A percentile compares a stretch with the other conserved stretches of the same genome.
Evolutionary conservation across 2,113 vertebrate genomes (phyloP).

Genomic region (Dolichotis patagonum): DNA sequence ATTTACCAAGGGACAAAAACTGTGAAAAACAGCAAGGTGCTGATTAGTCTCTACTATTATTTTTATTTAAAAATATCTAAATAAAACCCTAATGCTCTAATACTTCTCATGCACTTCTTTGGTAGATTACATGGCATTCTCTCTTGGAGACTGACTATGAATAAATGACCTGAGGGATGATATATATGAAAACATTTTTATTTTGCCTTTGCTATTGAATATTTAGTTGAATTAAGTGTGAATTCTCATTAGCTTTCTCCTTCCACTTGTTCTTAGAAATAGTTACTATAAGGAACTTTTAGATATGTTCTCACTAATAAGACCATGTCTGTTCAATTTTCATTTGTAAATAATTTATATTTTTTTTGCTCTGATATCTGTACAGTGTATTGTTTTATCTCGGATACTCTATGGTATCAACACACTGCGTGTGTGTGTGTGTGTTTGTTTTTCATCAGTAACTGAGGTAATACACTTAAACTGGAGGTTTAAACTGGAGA

Average conservation of each 20-base stretch:
- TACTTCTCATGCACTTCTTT: not conserved
- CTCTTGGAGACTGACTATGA: not conserved
- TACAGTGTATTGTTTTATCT: not conserved
- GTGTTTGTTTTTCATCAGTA: not conserved
- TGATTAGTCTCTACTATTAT: no score
- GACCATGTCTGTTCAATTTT: not conserved
- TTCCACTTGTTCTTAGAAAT: not conserved
- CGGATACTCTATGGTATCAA: not conserved
- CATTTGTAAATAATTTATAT: constrained; percentile 22
- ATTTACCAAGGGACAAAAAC: no score
- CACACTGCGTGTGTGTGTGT: not conserved
- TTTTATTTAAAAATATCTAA: no score
- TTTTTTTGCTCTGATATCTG: not conserved
- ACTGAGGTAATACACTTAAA: not conserved
- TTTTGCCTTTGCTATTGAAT: not conserved
- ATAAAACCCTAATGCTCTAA: no score
- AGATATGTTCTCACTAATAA: not conserved
- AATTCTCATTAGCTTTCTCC: not conserved
- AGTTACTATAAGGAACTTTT: not conserved
- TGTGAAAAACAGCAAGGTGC: no score
- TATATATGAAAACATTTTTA: not conserved
- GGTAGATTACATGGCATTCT: not conserved
- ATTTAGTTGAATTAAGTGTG: constrained; percentile 12
- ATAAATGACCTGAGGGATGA: not conserved
- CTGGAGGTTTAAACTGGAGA: not conserved